Conservation (phyloP, 2,888 invertebrate genomes). For the Aquatica leii region DNA sequence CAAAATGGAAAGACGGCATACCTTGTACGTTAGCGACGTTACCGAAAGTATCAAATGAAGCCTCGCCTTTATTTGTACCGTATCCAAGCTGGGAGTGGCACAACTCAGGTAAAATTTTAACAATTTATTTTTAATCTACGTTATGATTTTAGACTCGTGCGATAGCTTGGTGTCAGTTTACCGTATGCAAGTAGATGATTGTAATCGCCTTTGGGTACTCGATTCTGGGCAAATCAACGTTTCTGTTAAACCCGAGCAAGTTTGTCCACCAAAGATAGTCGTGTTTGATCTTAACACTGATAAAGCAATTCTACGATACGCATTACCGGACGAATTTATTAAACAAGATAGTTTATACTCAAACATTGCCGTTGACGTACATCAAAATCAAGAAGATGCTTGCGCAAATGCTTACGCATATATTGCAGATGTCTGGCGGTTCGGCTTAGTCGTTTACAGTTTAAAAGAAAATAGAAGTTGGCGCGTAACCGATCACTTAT, state of each 20-base stretch:
- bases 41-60: slow-evolving; percentile 65
- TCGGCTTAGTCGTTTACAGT: slow-evolving; percentile 58
- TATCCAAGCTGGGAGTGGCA: slow-evolving; percentile 81
- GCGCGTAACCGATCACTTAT: slow-evolving; percentile 74
- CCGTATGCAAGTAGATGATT: slow-evolving; percentile 75
- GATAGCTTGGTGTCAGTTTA: slow-evolving; percentile 79
- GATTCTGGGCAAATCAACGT: slow-evolving; percentile 82
- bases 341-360: slow-evolving; percentile 73
- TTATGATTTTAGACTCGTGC: slow-evolving; percentile 60
- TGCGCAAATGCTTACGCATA: slow-evolving; percentile 74
- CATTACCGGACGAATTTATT: slow-evolving; percentile 71
- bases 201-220: slow-evolving; percentile 80
- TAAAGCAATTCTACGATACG: slow-evolving; percentile 67
- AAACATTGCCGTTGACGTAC: slow-evolving; percentile 72
- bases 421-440: slow-evolving; percentile 75
- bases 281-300: slow-evolving; percentile 77
- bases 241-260: slow-evolving; percentile 70
- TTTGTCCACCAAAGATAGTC: slow-evolving; percentile 77
- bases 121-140: neutral
- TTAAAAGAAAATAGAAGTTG: slow-evolving; percentile 68
- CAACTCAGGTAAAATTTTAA: slow-evolving; percentile 61
- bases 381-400: slow-evolving; percentile 58
- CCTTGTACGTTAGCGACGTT: slow-evolving; percentile 78
- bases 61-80: slow-evolving; percentile 71
- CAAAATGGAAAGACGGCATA: slow-evolving; percentile 78